These are phyloP conservation scores for Ommatoiulus sabulosus DNA, from an alignment of 2,888 invertebrate genomes.

Conservation along the genomic window DNA sequence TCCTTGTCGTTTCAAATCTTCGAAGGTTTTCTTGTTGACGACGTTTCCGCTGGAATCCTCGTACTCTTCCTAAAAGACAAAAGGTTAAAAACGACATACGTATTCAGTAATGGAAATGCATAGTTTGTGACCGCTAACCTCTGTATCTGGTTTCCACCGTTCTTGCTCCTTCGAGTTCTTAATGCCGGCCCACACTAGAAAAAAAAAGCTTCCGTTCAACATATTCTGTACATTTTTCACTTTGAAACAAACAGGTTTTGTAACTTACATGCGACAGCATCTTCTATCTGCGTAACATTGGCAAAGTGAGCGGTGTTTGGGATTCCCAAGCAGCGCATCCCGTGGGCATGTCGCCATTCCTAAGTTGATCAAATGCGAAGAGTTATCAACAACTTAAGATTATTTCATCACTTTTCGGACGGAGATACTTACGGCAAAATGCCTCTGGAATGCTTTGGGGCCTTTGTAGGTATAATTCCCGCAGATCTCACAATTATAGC, in stretches of 20 bases:
- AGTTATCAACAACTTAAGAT: neutral
- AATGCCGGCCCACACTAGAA: constrained; percentile 94
- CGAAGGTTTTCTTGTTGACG: constrained; percentile 97
- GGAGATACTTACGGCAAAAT: constrained; percentile 80
- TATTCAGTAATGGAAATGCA: neutral
- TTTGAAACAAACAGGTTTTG: neutral
- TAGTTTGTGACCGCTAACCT: constrained; percentile 64
- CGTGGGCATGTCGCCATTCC: constrained; percentile 81
- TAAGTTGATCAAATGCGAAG: constrained; percentile 61
- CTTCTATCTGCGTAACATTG: constrained; percentile 98
- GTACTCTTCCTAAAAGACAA: constrained; percentile 85
- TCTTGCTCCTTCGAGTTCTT: constrained; percentile 95
- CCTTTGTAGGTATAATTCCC: constrained; percentile 99
- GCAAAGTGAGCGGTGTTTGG: constrained; percentile 99
- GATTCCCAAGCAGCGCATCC: constrained; percentile 98
- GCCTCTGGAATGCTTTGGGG: constrained; percentile 98
- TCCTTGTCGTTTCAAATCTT: constrained; percentile 98
- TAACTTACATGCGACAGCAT: constrained; percentile 88
- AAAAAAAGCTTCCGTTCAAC: neutral
- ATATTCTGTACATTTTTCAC: neutral
- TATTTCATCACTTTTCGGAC: neutral
- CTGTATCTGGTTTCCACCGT: constrained; percentile 90
- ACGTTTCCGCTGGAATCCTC: constrained; percentile 99
- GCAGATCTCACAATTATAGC: constrained; percentile 99
- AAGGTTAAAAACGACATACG: neutral